Evolutionary conservation across 2,888 invertebrate genomes (phyloP).

Genomic region (Electrophaes corylata): DNA sequence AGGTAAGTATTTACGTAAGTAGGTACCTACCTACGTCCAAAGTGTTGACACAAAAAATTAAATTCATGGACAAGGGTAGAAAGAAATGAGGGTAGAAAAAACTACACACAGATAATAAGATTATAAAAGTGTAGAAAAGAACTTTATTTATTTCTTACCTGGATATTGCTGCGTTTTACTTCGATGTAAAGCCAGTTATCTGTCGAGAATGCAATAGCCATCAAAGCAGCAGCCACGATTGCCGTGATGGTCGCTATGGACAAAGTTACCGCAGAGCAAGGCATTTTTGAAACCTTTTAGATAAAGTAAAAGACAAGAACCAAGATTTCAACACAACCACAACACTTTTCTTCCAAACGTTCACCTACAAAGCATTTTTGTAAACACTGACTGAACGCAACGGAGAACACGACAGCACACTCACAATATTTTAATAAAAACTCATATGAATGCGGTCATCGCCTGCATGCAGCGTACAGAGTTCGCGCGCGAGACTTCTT

Average conservation of each 20-base stretch:
- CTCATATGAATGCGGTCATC: slow-evolving; percentile 83
- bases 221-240: slow-evolving; percentile 95
- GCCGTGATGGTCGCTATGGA: slow-evolving; percentile 98
- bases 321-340: slow-evolving; percentile 74
- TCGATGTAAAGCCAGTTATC: slow-evolving; percentile 98
- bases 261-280: slow-evolving; percentile 97
- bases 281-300: slow-evolving; percentile 87
- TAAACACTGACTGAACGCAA: slow-evolving; percentile 76
- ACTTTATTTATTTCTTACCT: slow-evolving; percentile 83
- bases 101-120: not conserved
- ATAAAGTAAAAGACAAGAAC: slow-evolving; percentile 63
- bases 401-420: slow-evolving; percentile 80
- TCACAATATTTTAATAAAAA: slow-evolving; percentile 76
- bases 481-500: slow-evolving; percentile 81
- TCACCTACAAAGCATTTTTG: slow-evolving; percentile 83
- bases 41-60: not conserved
- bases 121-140: not conserved
- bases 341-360: slow-evolving; percentile 70
- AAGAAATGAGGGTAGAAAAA: not conserved
- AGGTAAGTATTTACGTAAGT: too few species aligned
- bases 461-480: slow-evolving; percentile 80
- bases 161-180: slow-evolving; percentile 94
- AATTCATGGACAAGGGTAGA: not conserved
- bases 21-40: too few species aligned
- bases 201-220: slow-evolving; percentile 97